Conservation (phyloP, 2,888 invertebrate species). For the Tetheella fluctuosa region DNA sequence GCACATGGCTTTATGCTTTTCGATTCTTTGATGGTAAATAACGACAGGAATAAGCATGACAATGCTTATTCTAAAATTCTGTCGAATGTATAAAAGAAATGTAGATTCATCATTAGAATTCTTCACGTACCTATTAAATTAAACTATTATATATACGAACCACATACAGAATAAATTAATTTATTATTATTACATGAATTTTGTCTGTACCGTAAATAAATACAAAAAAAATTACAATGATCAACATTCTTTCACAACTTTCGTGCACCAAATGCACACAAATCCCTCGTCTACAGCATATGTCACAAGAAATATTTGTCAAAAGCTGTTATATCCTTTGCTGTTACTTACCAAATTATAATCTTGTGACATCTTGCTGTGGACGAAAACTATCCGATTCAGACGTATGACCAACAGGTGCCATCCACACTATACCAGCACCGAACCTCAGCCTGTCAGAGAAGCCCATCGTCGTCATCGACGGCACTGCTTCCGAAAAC, state of each 20-base stretch:
- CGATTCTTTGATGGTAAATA: conserved; percentile 13
- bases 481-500: conserved; percentile 43
- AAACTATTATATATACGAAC: no score
- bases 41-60: no score
- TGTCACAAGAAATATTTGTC: conserved; percentile 18
- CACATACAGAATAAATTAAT: no score
- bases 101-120: no score
- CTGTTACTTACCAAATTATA: not conserved
- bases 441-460: conserved; percentile 90
- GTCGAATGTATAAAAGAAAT: no score
- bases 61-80: no score
- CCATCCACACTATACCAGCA: conserved; percentile 94
- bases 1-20: conserved; percentile 44
- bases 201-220: no score
- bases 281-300: conserved; percentile 34
- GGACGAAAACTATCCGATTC: conserved; percentile 59
- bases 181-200: no score
- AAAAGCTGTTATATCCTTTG: not conserved
- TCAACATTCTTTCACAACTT: conserved; percentile 12
- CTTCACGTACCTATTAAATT: no score
- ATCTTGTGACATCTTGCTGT: conserved; percentile 44
- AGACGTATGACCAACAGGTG: conserved; percentile 82
- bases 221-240: no score
- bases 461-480: conserved; percentile 83
- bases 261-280: conserved; percentile 45